These are phyloP conservation scores for Heterodera carotae DNA, from an alignment of 1,140 invertebrate genomes.

Conservation along the genomic window DNA sequence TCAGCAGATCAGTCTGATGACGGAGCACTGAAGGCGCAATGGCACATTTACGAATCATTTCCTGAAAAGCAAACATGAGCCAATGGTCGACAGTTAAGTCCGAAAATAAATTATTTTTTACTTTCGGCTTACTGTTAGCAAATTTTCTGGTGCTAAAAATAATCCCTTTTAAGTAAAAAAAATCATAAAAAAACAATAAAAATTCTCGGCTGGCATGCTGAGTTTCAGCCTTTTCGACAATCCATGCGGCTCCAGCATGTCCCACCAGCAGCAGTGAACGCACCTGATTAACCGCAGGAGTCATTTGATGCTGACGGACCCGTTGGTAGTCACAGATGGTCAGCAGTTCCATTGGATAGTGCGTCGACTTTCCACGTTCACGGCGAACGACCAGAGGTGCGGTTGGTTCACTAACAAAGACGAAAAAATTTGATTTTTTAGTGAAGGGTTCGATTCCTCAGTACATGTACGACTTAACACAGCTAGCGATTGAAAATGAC, in stretches of 20 bases:
- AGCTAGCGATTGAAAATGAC: too few relatives aligned
- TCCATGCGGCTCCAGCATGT: not conserved
- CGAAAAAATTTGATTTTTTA: too few relatives aligned
- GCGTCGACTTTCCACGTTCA: not conserved
- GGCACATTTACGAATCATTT: constrained; percentile 6
- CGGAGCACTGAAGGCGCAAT: not conserved
- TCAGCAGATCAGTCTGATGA: constrained; percentile 2
- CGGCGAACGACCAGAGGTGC: not conserved
- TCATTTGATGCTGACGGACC: constrained; percentile 1
- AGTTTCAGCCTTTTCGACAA: too few relatives aligned
- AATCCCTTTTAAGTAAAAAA: too few relatives aligned
- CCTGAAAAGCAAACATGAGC: constrained; percentile 25
- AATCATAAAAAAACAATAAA: too few relatives aligned
- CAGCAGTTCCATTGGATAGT: constrained; percentile 26
- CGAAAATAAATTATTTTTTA: too few relatives aligned
- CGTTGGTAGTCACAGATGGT: constrained; percentile 25
- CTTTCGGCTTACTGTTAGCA: too few relatives aligned
- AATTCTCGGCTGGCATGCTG: too few relatives aligned
- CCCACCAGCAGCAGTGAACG: not conserved
- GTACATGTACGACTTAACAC: too few relatives aligned
- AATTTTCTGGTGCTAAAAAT: too few relatives aligned
- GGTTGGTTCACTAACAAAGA: not conserved
- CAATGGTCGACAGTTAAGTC: too few relatives aligned
- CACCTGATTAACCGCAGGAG: not conserved
- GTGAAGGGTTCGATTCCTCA: too few relatives aligned